Evolutionary conservation across 2,113 vertebrate species (phyloP), one percentile per base, ranked within the genome.

Genomic region (Entomyzon cyanotis): DNA sequence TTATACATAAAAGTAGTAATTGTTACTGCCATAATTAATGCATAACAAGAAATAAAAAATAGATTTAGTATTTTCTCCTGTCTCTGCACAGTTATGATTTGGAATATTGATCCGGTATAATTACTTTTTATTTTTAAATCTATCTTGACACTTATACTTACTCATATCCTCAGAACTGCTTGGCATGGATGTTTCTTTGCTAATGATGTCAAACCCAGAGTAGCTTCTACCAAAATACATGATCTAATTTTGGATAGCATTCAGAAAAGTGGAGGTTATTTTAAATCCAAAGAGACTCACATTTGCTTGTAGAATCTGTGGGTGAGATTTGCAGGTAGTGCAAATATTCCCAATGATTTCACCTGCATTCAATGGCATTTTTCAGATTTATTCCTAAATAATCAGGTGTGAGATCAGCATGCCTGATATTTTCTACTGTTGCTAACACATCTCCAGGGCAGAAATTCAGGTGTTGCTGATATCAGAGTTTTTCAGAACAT

Each of bases 111-210:
- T 62, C 19, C 33, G 12, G 10, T 81, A 39, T 39, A 88, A 93
- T 80, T 14, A 42, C 12, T 86, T 93, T 76, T 93, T 83, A 86
- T 70, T 93, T 96, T 94, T 74, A 84, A 89, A 81, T 56, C 64
- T 47, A 11, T 83, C 70, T 62, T 85, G 69, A 63, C 68, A 94
- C 30, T 37, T 44, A 10, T 5, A 85, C 47, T 79, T 91, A 82
- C 84, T 93, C 62, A 84, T 71, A 81, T 52, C 53, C 60, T 80
- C 69, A 44, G n/a, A 94, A 62, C 25, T 93, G 75, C 63, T 70
- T 79, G 65, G 41, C 84, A 68, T 52, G n/a, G 58, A 73, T 76
- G 5, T 82, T 78, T 70, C 60, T 93, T 93, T 92, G 47, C 9
- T 64, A 56, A 78, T 50, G 73, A 65, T 64, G 41, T 89, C 84